Evolutionary conservation across 30 jellyfish, hydroid and myxozoan genomes (phyloP).

Genomic region (Rhopilema esculentum): DNA sequence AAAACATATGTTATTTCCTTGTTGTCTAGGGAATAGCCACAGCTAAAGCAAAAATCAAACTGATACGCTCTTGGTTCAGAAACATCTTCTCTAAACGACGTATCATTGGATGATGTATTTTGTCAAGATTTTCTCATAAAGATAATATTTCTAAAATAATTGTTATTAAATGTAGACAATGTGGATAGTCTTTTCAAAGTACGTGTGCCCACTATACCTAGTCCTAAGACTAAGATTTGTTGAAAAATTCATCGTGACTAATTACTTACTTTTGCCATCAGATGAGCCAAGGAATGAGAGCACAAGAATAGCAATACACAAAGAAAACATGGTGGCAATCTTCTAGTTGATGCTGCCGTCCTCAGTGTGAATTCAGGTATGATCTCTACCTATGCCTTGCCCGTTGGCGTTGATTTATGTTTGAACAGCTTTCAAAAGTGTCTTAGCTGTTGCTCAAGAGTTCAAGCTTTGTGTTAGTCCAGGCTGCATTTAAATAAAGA

Average conservation of each 20-base stretch:
- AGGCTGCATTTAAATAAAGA: background rate
- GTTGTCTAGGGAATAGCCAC: too few relatives aligned
- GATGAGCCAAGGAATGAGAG: background rate
- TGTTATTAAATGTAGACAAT: too few relatives aligned
- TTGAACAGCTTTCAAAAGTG: background rate
- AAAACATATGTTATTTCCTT: background rate
- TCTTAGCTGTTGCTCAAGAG: background rate
- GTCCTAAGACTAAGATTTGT: too few relatives aligned
- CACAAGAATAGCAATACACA: background rate
- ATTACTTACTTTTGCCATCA: background rate
- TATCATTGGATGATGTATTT: too few relatives aligned
- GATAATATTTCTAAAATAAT: too few relatives aligned
- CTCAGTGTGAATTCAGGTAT: background rate
- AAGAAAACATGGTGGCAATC: background rate
- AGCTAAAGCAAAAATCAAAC: too few relatives aligned
- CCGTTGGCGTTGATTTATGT: background rate
- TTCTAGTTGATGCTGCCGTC: background rate
- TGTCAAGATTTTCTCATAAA: too few relatives aligned
- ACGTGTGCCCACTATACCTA: too few relatives aligned
- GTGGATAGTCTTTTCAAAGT: too few relatives aligned
- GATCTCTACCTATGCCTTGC: background rate
- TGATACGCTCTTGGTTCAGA: too few relatives aligned
- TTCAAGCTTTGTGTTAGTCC: background rate
- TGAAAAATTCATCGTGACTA: too few relatives aligned
- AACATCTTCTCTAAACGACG: too few relatives aligned